Base-by-base conservation (phyloP, 1,140 invertebrate species). In the Drosophila arawakana region DNA sequence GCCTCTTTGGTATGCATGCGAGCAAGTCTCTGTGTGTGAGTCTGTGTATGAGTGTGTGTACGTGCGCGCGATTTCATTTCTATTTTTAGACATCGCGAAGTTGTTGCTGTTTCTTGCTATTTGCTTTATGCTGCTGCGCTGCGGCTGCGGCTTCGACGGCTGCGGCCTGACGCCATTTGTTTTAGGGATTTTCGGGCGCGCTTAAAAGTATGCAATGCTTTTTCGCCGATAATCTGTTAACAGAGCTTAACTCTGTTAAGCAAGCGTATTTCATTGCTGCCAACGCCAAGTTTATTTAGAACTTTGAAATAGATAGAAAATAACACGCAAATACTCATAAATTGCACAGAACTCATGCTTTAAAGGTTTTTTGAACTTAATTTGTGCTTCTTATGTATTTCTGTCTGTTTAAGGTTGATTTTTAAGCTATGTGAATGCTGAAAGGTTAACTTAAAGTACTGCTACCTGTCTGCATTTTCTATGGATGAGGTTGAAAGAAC, bases 51-150 rank as follows among this genome's bases (percentile, higher is more conserved):
- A 43, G 39, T 55, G 49, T 57, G 69, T 70, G 84, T 83, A 80
- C 80, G 83, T 86, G 84, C 67, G 83, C 83, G 83, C 83, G 77
- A 89, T 83, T 88, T 88, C 84, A 83, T 83, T 80, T 89, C 80
- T 88, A 88, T 88, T 88, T 88, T 88, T 88, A 88, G 83, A 88
- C 60, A 63, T 57, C 66, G 72, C 81, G 74, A 30, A 30, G 25
- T 46, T 44, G 50, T 46, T 43, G 62, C 44, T 55, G n/a, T 43
- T 41, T 88, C 57, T 71, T 70, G 67, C 54, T 65, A 59, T 75
- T 55, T 66, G 55, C 47, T 76, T 73, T 70, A 50, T 65, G 65
- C 50, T 46, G 43, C 46, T 37, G 58, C 49, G 52, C 30, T 9
- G 21, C 34, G 18, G n/a, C 13, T 52, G 13, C 25, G 13, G 15